Base-by-base conservation (phyloP, 1,140 invertebrate species). In the Lycorma delicatula region DNA sequence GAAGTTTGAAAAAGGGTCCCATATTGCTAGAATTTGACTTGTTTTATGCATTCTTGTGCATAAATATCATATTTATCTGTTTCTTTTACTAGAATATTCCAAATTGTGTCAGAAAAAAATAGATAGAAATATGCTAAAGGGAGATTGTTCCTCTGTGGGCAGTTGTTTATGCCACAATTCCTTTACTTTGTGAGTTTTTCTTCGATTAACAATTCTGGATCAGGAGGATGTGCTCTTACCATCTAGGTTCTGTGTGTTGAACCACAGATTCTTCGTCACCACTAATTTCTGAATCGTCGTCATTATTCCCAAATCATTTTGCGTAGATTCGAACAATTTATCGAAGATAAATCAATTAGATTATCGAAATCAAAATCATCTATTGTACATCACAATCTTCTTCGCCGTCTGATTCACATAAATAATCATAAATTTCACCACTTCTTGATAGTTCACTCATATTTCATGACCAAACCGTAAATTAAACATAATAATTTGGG, bases 161-260 rank as follows among this genome's bases (percentile, higher is more conserved):
- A 22, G 27, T 25, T 49, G 23, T 7, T 23, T 4, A 4, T 20
- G 5, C 47, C 47, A 9, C 22, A 26, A 26, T 49, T 49, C 22
- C 47, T 49, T n/a, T n/a, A n/a, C n/a, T n/a, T n/a, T n/a, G n/a
- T n/a, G 41, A 44, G 23, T 22, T 44, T 22, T 44, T 44, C 16
- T 44, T 44, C 41, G 23, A 44, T 44, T n/a, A n/a, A 16, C 18
- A 44, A 20, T 44, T 44, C 41, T 44, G 16, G 5, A 7, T 44
- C 13, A 22, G 41, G 41, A 22, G 41, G 41, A 22, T 44, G 23
- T 20, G 23, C 41, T 22, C 41, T 44, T 16, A 44, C 41, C 41
- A 44, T 20, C 23, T 44, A 44, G 41, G 41, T 16, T 16, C 41
- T 44, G 41, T n/a, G n/a, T n/a, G n/a, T n/a, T n/a, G n/a, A n/a